Evolutionary conservation across 2,113 vertebrate species (phyloP).

Genomic region (Ameiurus melas): DNA sequence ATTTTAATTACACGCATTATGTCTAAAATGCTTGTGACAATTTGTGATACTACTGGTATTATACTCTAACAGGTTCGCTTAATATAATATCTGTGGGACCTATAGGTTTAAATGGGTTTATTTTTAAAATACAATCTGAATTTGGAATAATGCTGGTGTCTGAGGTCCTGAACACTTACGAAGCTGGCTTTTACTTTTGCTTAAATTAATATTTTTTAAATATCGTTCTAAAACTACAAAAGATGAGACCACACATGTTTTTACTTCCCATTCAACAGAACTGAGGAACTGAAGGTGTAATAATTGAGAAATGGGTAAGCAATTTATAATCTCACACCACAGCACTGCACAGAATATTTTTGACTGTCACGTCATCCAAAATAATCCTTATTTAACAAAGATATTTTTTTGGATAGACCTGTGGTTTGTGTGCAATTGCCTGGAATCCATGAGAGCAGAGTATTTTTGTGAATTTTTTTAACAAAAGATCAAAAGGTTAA

Average conservation of each 20-base stretch:
- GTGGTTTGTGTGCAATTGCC: too few relatives aligned
- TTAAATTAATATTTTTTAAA: background rate
- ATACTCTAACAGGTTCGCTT: background rate
- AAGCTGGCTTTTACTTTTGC: background rate
- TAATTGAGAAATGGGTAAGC: background rate
- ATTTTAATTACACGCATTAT: background rate
- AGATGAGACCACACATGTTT: background rate
- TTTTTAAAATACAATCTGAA: background rate
- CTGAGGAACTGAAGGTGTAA: background rate
- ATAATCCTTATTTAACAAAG: too few relatives aligned
- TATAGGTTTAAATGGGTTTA: background rate
- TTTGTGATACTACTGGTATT: background rate
- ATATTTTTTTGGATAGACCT: too few relatives aligned
- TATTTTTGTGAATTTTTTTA: too few relatives aligned
- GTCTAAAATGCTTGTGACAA: background rate
- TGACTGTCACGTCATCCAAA: background rate
- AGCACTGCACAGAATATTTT: background rate
- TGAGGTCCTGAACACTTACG: background rate
- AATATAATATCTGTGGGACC: background rate
- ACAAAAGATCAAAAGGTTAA: too few relatives aligned
- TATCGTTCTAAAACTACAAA: background rate
- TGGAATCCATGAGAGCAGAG: too few relatives aligned
- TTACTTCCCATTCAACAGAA: background rate
- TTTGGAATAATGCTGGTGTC: background rate
- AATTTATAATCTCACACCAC: background rate